Conservation (phyloP, 2,888 invertebrate genomes). For the Caenorhabditis zanzibari region DNA sequence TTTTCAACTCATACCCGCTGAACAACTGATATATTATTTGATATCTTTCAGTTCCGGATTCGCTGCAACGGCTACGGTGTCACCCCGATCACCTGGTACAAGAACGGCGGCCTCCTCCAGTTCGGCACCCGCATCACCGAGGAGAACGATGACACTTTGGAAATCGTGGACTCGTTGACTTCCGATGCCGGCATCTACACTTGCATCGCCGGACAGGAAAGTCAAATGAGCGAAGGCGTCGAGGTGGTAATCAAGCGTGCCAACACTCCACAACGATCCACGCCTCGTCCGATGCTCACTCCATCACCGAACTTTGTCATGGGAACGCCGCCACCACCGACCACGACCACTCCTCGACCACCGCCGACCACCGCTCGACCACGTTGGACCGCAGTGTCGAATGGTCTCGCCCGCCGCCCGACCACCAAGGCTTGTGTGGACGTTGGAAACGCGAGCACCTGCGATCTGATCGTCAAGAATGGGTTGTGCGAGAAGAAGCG, state of each 20-base stretch:
- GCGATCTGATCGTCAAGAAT: constrained; percentile 73
- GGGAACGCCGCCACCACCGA: constrained; percentile 29
- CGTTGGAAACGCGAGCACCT: constrained; percentile 70
- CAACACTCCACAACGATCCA: neutral
- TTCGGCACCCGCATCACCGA: constrained; percentile 68
- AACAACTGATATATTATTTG: too few relatives aligned
- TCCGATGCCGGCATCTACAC: constrained; percentile 60
- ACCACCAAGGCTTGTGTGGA: constrained; percentile 55
- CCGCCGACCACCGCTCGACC: constrained; percentile 3
- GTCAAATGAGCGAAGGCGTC: constrained; percentile 62
- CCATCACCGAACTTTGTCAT: constrained; percentile 45
- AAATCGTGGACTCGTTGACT: constrained; percentile 56
- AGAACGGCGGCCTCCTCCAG: constrained; percentile 71
- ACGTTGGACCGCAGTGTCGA: neutral
- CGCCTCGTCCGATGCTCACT: constrained; percentile 41
- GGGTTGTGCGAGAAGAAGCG: constrained; percentile 78
- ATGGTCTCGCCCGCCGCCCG: neutral
- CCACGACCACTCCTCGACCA: constrained; percentile 19
- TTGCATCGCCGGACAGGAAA: constrained; percentile 61
- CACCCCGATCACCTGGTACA: constrained; percentile 74
- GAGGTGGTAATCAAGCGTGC: constrained; percentile 60
- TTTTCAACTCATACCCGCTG: too few relatives aligned
- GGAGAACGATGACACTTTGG: constrained; percentile 64
- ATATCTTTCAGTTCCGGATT: constrained; percentile 68
- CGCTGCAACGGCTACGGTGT: constrained; percentile 69